Evolutionary conservation across 2,113 vertebrate genomes (phyloP).

Genomic region (Hassar affinis): DNA sequence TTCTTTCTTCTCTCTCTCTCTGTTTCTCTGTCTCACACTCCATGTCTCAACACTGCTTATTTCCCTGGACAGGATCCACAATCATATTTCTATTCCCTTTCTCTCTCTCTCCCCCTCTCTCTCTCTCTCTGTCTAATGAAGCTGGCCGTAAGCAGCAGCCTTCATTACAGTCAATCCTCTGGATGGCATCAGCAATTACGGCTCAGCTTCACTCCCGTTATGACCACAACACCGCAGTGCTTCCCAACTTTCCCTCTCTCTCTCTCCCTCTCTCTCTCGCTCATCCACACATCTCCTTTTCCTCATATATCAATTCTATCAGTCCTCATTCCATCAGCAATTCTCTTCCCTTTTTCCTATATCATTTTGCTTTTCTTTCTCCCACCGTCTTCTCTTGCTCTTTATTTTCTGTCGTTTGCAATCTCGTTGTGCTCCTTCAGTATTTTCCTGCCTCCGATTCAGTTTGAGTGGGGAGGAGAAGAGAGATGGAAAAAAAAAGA

Average conservation of each 20-base stretch:
- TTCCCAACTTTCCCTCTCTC: constrained; percentile 22
- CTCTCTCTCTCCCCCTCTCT: neutral
- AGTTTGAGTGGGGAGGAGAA: neutral
- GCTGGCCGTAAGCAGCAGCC: constrained; percentile 72
- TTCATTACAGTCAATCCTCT: constrained; percentile 77
- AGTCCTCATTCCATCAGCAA: neutral
- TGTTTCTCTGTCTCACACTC: neutral
- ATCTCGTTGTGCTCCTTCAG: neutral
- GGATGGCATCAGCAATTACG: constrained; percentile 72
- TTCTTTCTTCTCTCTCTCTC: constrained; percentile 9
- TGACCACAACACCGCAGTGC: constrained; percentile 41
- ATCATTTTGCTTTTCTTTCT: neutral
- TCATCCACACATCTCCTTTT: constrained; percentile 28
- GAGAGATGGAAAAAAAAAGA: neutral
- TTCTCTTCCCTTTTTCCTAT: neutral
- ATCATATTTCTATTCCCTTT: constrained; percentile 3
- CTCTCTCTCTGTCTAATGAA: constrained; percentile 63
- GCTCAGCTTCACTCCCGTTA: constrained; percentile 62
- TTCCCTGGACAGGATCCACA: constrained; percentile 65
- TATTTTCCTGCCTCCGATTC: neutral
- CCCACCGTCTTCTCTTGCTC: neutral
- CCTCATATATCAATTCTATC: constrained; percentile 35
- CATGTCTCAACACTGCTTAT: constrained; percentile 57
- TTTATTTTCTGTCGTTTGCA: neutral
- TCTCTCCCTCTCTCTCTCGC: constrained; percentile 2